Base-by-base conservation (phyloP, 2,113 vertebrate species). In the Lasiurus borealis region DNA sequence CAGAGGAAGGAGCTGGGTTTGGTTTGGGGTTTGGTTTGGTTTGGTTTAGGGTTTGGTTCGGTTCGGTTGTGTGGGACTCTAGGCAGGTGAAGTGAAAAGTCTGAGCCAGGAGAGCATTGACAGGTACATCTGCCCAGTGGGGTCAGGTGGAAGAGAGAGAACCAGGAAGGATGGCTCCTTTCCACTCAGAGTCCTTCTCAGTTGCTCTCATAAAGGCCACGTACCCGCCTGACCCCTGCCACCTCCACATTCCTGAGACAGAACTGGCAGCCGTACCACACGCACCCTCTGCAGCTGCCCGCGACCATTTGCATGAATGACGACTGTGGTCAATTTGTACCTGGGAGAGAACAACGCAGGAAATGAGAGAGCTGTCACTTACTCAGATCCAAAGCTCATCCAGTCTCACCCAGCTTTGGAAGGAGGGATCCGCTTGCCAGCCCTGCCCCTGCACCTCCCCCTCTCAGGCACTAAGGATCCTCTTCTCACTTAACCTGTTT, bases 401-500 rank as follows among this genome's bases (percentile, higher is more conserved):
- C 36, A 66, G 66, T 16, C 13, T 9, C 21, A 62, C 64, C 1
- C 21, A 14, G 23, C 57, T 5, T 44, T 46, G 73, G 62, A 62
- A 21, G 0, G 7, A 75, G 34, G 69, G 73, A 48, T 62, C 29
- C 46, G 66, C 73, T 31, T 0, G 0, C 11, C 27, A 0, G 21
- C 52, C 3, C 25, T 11, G 0, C 34, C 64, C 3, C 25, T 11
- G 0, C 34, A 54, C 36, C 9, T 27, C 77, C 90, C 31, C 34
- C 29, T 13, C 7, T 0, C 36, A 1, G 31, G 62, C 62, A 36
- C 50, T 40, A 44, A 68, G 44, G 71, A 19, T 50, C 83, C 23
- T 27, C 50, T 66, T 88, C 76, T 90, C 93, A 52, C 72, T 76
- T 12, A 92, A 90, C 73, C 95, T 85, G 88, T 76, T 92, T 91